A percentile compares a stretch with the other conserved stretches of the same genome.
Conservation (phyloP, 2,797 vertebrate genomes). For the Atherinosoma microstoma region DNA sequence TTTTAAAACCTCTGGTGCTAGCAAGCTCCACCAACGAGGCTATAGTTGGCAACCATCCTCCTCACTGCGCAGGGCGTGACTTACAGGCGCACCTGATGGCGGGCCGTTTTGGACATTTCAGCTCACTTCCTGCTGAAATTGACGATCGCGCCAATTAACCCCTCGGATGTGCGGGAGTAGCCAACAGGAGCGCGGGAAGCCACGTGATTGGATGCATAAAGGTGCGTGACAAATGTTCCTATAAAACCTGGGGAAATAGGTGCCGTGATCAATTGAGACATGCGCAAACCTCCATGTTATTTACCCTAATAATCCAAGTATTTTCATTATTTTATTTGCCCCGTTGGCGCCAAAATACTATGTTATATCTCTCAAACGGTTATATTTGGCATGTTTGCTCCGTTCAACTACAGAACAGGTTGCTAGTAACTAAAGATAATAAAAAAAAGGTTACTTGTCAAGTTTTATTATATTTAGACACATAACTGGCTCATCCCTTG, state of each 20-base stretch:
- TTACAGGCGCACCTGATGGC: slow-evolving; percentile 59
- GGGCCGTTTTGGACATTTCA: slow-evolving; percentile 9
- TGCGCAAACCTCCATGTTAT: no score
- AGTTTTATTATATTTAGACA: no score
- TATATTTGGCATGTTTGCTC: background rate
- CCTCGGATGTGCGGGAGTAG: background rate
- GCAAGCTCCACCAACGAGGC: slow-evolving; percentile 73
- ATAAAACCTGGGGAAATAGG: background rate
- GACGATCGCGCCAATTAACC: slow-evolving; percentile 62
- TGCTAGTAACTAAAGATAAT: no score
- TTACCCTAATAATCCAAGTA: no score
- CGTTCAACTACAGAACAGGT: no score
- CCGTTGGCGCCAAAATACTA: background rate
- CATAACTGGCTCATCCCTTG: no score
- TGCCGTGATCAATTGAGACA: no score
- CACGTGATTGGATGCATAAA: slow-evolving; percentile 44
- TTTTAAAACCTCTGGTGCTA: slow-evolving; percentile 65
- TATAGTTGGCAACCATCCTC: slow-evolving; percentile 72
- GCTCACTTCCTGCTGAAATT: slow-evolving; percentile 32
- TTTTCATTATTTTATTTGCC: no score
- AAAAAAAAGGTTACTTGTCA: no score
- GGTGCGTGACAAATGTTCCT: background rate
- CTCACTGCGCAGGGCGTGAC: slow-evolving; percentile 51
- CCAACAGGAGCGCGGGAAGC: background rate
- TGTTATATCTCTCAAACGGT: background rate